phyloP scores from a whole-genome alignment of 1,140 invertebrate species.

The Aphaenogaster ashmeadi region DNA sequence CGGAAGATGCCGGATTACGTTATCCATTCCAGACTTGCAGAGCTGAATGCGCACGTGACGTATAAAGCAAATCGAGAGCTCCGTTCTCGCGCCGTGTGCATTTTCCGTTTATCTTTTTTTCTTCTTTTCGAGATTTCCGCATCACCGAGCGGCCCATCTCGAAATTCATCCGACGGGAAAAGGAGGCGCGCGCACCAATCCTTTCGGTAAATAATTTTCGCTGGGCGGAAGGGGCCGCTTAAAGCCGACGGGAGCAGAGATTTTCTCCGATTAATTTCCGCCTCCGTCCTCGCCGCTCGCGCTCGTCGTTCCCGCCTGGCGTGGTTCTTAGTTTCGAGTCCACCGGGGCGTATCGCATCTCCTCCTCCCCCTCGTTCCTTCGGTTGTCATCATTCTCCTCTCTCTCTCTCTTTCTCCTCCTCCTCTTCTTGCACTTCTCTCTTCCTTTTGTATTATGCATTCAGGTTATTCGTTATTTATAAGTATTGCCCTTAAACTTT shows the following conservation, averaged over 20 bases:
- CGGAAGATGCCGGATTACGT: slow-evolving; percentile 22
- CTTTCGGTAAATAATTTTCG: slow-evolving; percentile 62
- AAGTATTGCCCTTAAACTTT: slow-evolving; percentile 60
- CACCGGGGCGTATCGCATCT: slow-evolving; percentile 52
- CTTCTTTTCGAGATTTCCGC: slow-evolving; percentile 45
- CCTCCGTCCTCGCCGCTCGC: slow-evolving; percentile 63
- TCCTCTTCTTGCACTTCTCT: neutral
- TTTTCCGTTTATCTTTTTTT: slow-evolving; percentile 15
- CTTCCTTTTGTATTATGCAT: slow-evolving; percentile 65
- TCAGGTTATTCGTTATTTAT: slow-evolving; percentile 73
- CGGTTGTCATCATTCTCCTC: slow-evolving; percentile 18
- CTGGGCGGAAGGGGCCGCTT: slow-evolving; percentile 59
- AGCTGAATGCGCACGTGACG: slow-evolving; percentile 1
- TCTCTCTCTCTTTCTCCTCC: slow-evolving; percentile 12
- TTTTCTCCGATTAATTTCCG: slow-evolving; percentile 75
- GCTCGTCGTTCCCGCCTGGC: slow-evolving; percentile 40
- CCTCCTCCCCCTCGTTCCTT: slow-evolving; percentile 1
- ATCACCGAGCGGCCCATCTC: slow-evolving; percentile 53
- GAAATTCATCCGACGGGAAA: slow-evolving; percentile 65
- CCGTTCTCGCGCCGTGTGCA: slow-evolving; percentile 7
- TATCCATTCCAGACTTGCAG: neutral
- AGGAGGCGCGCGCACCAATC: slow-evolving; percentile 54
- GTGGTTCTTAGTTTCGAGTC: slow-evolving; percentile 65
- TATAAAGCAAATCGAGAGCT: slow-evolving; percentile 38
- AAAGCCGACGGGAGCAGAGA: slow-evolving; percentile 60